Percentiles rank a stretch among this genome's conserved stretches.
phyloP scores from a whole-genome alignment of 2,888 invertebrate species.

The Lasioglossum morio region DNA sequence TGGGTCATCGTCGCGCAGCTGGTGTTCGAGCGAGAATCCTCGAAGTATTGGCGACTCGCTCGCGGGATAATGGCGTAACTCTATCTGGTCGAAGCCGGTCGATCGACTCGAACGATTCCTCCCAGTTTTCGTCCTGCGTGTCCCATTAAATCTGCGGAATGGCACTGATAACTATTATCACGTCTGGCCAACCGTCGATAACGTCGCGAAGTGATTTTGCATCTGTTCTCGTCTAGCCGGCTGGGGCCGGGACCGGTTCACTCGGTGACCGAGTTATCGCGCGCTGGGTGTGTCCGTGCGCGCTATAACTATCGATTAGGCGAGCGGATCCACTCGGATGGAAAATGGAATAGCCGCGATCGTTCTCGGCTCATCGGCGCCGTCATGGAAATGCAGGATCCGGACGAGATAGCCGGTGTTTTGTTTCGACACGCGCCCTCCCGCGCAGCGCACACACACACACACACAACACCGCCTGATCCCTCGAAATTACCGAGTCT shows the following conservation, averaged over 20 bases:
- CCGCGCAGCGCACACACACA: background rate
- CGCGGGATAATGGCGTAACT: slow-evolving; percentile 20
- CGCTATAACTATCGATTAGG: slow-evolving; percentile 69
- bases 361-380: slow-evolving; percentile 62
- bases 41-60: background rate
- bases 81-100: background rate
- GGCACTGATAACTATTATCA: slow-evolving; percentile 48
- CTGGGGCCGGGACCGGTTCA: slow-evolving; percentile 12
- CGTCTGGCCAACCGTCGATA: slow-evolving; percentile 69
- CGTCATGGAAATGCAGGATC: slow-evolving; percentile 55
- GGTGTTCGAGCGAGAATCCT: background rate
- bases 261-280: slow-evolving; percentile 57
- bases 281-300: slow-evolving; percentile 67
- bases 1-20: background rate
- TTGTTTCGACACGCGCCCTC: slow-evolving; percentile 34
- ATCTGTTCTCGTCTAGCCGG: slow-evolving; percentile 23
- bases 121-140: slow-evolving; percentile 18
- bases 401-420: slow-evolving; percentile 44
- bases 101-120: slow-evolving; percentile 32
- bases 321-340: slow-evolving; percentile 67
- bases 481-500: background rate
- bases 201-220: slow-evolving; percentile 60
- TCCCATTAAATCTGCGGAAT: slow-evolving; percentile 48
- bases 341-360: slow-evolving; percentile 69
- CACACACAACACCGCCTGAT: background rate